Conservation (phyloP, 2,113 vertebrate genomes). For the Ailuropoda melanoleuca region DNA sequence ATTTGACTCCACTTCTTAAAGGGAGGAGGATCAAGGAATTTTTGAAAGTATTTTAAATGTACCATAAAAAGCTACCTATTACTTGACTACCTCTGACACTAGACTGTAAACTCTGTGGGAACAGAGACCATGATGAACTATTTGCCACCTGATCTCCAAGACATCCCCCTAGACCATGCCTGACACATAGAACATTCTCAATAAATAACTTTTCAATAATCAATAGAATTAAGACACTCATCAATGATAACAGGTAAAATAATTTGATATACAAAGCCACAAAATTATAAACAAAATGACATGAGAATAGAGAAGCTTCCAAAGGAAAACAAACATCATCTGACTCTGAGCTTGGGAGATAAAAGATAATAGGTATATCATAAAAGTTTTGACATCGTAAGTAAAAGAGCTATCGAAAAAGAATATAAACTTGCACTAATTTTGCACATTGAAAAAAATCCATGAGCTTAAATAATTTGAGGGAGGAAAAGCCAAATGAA, state of each 20-base stretch:
- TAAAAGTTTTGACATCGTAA: not conserved
- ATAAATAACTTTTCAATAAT: not conserved
- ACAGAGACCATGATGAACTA: not conserved
- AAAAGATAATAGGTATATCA: not conserved
- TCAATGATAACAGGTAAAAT: not conserved
- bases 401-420: not conserved
- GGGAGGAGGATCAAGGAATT: not conserved
- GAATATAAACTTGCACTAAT: not conserved
- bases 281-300: not conserved
- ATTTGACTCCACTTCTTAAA: not conserved
- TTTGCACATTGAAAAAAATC: not conserved
- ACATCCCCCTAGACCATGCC: not conserved
- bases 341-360: not conserved
- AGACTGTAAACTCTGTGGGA: not conserved
- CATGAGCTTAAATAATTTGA: not conserved
- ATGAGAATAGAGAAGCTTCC: not conserved
- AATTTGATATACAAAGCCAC: not conserved
- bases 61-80: not conserved
- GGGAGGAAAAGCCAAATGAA: not conserved
- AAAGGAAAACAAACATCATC: not conserved
- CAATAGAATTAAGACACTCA: not conserved
- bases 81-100: not conserved
- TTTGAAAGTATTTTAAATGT: not conserved
- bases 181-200: not conserved
- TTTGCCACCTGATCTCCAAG: not conserved